A percentile compares a stretch with the other conserved stretches of the same genome.
phyloP scores from a whole-genome alignment of 2,888 invertebrate species.

The Itoplectis maculator region DNA sequence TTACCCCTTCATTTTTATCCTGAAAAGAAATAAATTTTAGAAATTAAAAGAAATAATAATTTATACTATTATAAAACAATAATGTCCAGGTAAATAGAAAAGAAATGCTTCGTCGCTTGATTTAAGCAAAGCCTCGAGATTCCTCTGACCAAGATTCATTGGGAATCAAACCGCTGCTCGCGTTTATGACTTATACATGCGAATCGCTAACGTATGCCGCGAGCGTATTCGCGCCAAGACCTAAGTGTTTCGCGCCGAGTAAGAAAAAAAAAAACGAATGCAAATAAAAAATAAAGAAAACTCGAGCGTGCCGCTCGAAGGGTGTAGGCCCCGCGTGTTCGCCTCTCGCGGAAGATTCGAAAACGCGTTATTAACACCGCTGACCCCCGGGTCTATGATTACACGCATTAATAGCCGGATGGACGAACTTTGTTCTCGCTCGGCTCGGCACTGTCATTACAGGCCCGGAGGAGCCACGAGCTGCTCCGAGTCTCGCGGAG shows the following conservation, averaged over 20 bases:
- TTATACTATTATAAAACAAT: too few species aligned
- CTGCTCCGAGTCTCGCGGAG: too few species aligned
- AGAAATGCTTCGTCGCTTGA: neutral
- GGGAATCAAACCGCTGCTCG: conserved; percentile 42
- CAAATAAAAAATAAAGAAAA: too few species aligned
- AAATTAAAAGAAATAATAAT: too few species aligned
- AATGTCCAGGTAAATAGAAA: neutral
- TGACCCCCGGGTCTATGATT: conserved; percentile 83
- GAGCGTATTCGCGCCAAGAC: conserved; percentile 20
- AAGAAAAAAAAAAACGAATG: too few species aligned
- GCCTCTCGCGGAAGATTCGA: conserved; percentile 77
- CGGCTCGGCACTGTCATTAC: conserved; percentile 80
- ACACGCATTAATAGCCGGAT: conserved; percentile 83
- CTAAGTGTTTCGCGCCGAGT: conserved; percentile 6
- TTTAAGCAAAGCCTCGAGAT: neutral
- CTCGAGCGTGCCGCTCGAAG: conserved; percentile 44
- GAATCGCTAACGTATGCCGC: conserved; percentile 58
- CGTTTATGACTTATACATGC: conserved; percentile 60
- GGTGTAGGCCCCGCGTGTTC: conserved; percentile 42
- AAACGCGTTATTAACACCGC: conserved; percentile 84
- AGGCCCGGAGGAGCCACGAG: conserved; percentile 46
- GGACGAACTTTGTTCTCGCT: conserved; percentile 80
- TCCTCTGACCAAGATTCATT: neutral
- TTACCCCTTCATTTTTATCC: too few species aligned
- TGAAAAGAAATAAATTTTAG: neutral